phyloP scores from a whole-genome alignment of 2,888 invertebrate genomes.

The Pelosia muscerda region DNA sequence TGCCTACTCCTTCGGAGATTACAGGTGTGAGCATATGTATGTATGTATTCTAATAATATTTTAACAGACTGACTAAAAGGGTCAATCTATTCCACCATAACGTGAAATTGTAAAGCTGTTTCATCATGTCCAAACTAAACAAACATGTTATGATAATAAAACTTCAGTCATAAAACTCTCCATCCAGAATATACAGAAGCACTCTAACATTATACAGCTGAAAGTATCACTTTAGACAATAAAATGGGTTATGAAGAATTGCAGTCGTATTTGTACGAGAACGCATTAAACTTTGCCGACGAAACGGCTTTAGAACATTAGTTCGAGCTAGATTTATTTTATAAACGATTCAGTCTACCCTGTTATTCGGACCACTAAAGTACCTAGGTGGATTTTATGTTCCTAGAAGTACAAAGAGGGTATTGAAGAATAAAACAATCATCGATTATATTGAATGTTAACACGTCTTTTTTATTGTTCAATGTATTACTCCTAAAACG shows the following conservation, averaged over 20 bases:
- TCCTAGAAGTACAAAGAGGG: background rate
- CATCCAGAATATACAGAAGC: background rate
- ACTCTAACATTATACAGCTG: conserved; percentile 2
- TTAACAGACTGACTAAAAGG: background rate
- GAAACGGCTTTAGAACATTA: background rate
- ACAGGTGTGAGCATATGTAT: too few species aligned
- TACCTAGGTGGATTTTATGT: background rate
- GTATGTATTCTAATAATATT: background rate
- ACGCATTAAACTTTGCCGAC: background rate
- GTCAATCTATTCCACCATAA: background rate
- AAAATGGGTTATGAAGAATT: background rate
- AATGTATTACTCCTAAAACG: too few species aligned
- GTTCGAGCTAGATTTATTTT: conserved; percentile 9
- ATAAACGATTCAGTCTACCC: background rate
- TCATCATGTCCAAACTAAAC: background rate
- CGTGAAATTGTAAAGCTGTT: background rate
- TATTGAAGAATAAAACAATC: background rate
- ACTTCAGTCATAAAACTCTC: conserved; percentile 2
- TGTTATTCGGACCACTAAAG: background rate
- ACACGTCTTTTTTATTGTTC: too few species aligned
- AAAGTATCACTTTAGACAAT: background rate
- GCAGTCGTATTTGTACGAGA: conserved; percentile 3
- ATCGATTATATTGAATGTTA: background rate
- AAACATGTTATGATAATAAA: background rate
- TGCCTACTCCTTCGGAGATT: too few species aligned